Percentiles rank a stretch among this genome's conserved stretches.
These are phyloP conservation scores for Ceyx melanurus DNA, from an alignment of 2,113 vertebrate species.

Conservation along the genomic window DNA sequence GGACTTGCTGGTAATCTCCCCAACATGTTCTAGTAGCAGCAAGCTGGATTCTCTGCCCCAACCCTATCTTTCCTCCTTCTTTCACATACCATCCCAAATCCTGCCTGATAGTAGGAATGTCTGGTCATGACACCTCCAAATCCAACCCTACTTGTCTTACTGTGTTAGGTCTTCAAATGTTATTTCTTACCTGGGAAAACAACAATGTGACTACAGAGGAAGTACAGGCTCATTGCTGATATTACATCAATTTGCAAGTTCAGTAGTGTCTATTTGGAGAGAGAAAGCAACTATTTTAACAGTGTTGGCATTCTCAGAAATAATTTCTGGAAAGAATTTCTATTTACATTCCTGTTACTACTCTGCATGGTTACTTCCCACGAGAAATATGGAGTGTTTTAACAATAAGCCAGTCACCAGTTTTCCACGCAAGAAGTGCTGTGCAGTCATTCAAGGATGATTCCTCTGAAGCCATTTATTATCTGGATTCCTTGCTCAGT, in stretches of 20 bases:
- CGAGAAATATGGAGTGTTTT: slow-evolving; percentile 58
- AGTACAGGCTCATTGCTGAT: not conserved
- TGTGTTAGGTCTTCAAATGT: not conserved
- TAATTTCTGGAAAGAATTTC: slow-evolving; percentile 43
- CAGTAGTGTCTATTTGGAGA: slow-evolving; percentile 22
- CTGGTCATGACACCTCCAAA: not conserved
- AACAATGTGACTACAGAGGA: not conserved
- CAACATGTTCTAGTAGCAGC: not conserved
- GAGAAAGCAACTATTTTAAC: slow-evolving; percentile 42
- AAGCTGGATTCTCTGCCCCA: not conserved
- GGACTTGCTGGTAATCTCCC: not conserved
- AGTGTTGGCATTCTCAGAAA: slow-evolving; percentile 20
- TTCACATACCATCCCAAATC: not conserved
- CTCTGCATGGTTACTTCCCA: slow-evolving; percentile 46
- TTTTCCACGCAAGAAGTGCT: not conserved
- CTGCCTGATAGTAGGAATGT: not conserved
- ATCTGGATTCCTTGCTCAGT: not conserved
- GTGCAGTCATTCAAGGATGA: not conserved
- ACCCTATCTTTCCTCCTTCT: not conserved
- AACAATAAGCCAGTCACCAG: slow-evolving; percentile 25
- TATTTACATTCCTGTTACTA: slow-evolving; percentile 60
- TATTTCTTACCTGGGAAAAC: not conserved
- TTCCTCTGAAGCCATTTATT: not conserved
- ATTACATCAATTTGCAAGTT: not conserved
- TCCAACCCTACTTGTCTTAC: not conserved